Conservation (phyloP, 2,888 invertebrate genomes). For the Didymodactylos carnosus region DNA sequence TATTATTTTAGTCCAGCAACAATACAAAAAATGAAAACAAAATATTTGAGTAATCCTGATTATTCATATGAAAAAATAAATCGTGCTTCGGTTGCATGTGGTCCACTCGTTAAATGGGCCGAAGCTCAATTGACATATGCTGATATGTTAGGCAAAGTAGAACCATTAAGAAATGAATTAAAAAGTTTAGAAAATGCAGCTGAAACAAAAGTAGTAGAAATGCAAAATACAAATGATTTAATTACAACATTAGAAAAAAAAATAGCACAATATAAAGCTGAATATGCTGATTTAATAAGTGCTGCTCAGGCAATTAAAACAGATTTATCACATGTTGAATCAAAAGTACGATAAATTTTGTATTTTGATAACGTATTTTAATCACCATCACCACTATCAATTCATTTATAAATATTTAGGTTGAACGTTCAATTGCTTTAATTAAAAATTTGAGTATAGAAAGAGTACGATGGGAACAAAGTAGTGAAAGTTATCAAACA, state of each 20-base stretch:
- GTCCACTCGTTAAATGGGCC: conserved; percentile 99
- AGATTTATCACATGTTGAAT: conserved; percentile 85
- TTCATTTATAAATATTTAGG: no score
- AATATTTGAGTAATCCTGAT: conserved; percentile 87
- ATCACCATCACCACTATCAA: no score
- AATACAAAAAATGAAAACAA: conserved; percentile 78
- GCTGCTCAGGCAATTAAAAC: conserved; percentile 97
- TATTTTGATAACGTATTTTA: no score
- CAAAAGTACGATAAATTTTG: no score
- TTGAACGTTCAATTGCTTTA: conserved; percentile 82
- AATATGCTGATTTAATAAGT: conserved; percentile 91
- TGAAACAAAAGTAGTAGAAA: conserved; percentile 68
- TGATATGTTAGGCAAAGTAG: conserved; percentile 94
- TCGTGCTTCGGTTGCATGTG: conserved; percentile 93
- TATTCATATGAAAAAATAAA: conserved; percentile 93
- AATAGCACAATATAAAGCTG: conserved; percentile 91
- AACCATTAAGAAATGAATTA: conserved; percentile 82
- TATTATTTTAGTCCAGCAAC: conserved; percentile 66
- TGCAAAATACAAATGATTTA: conserved; percentile 70
- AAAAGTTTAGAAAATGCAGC: conserved; percentile 73
- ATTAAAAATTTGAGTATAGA: conserved; percentile 84
- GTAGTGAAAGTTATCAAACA: conserved; percentile 88
- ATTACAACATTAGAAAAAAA: conserved; percentile 69
- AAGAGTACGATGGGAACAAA: conserved; percentile 86
- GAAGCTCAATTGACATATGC: conserved; percentile 95